Evolutionary conservation across 1,140 invertebrate species (phyloP), one percentile per base, ranked within the genome.

Genomic region (Tetramorium simillimum): DNA sequence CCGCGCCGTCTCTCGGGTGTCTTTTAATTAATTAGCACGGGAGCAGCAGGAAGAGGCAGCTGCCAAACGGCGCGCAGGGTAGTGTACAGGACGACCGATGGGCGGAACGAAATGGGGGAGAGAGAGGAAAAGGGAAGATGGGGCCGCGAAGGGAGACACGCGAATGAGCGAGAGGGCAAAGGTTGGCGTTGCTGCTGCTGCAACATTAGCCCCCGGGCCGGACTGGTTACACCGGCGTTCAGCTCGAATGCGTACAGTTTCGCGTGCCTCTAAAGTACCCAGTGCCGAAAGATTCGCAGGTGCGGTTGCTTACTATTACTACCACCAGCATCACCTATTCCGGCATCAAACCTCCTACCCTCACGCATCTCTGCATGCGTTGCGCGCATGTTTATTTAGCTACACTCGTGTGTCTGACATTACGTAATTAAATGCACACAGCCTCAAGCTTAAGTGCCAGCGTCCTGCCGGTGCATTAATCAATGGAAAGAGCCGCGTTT

Each of bases 1-100:
- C 72, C 72, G 75, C 87, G 84, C 81, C 49, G 70, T 82, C 70
- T 88, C 82, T 80, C 62, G 75, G 76, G 62, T 69, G 70, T 89
- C 73, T 87, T 93, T 91, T 93, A 93, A 93, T 93, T 93, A 93
- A 93, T 93, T 92, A 92, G 85, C 87, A 90, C 80, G 84, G 69
- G 86, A 90, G 86, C 82, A 70, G 85, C 67, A 89, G 88, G 85
- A 91, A 85, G 76, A 77, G 65, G 58, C 53, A 46, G 89, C 86
- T 82, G 77, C 60, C 60, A 69, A 77, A 28, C 33, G 63, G 33
- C 24, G 49, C 21, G 58, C 28, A 63, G 76, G 18, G 37, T 72
- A 85, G 46, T 24, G 63, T 28, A 49, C 80, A 60, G 46, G 53
- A 40, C 58, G 65, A 80, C 76, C 51, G 49, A 46, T 60, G 70